Evolutionary conservation across 2,888 invertebrate species (phyloP).

Genomic region (Penaeus monodon): DNA sequence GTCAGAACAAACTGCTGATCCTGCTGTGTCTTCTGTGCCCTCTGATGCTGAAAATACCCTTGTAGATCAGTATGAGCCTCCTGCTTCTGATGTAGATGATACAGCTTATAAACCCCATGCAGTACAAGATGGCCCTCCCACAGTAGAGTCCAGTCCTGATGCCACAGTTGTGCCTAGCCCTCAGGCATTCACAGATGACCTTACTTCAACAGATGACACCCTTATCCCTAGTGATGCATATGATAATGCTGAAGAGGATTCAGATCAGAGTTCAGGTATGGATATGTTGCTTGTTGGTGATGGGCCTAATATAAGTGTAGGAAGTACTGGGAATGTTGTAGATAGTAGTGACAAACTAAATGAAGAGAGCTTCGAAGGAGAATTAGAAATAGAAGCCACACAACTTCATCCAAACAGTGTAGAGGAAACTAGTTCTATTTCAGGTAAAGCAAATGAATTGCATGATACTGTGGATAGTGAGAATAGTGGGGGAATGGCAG

Average conservation of each 20-base stretch:
- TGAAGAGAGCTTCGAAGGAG: no score
- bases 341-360: background rate
- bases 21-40: background rate
- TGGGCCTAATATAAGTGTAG: background rate
- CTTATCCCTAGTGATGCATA: slow-evolving; percentile 13
- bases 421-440: no score
- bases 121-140: slow-evolving; percentile 23
- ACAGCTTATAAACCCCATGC: slow-evolving; percentile 17
- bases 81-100: slow-evolving; percentile 29
- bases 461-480: no score
- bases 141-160: slow-evolving; percentile 37
- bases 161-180: slow-evolving; percentile 9
- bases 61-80: slow-evolving; percentile 28
- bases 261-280: slow-evolving; percentile 34
- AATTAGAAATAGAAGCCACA: no score
- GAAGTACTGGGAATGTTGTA: no score
- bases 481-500: no score
- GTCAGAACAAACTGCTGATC: slow-evolving; percentile 23
- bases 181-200: slow-evolving; percentile 15
- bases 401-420: no score
- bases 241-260: slow-evolving; percentile 36
- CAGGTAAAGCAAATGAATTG: no score
- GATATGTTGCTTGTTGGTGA: slow-evolving; percentile 17
- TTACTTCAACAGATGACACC: background rate
- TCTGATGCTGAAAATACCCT: slow-evolving; percentile 26